Conservation (phyloP, 2,797 vertebrate genomes). For the Coranthus polyacanthus region DNA sequence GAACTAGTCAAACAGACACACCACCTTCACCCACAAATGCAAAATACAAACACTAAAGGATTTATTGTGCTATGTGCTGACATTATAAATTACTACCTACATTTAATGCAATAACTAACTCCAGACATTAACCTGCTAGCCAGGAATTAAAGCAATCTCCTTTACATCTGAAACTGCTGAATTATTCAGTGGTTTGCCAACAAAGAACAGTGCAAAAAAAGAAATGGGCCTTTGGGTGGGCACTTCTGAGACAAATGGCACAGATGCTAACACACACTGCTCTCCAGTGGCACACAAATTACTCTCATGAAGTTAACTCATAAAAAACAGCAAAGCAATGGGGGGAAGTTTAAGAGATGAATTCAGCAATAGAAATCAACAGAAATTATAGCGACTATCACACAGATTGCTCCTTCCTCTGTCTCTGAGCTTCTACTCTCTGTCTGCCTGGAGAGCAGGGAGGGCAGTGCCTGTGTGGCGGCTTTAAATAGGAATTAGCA, state of each 20-base stretch:
- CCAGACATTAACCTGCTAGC: constrained; percentile 70
- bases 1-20: constrained; percentile 5
- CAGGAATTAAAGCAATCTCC: constrained; percentile 76
- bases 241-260: constrained; percentile 68
- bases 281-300: constrained; percentile 48
- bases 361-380: constrained; percentile 33
- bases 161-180: constrained; percentile 73
- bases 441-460: constrained; percentile 50
- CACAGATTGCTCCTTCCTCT: constrained; percentile 6
- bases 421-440: constrained; percentile 41
- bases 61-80: constrained; percentile 22
- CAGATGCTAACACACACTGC: constrained; percentile 43
- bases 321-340: constrained; percentile 43
- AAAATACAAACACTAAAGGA: neutral
- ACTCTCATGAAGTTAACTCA: constrained; percentile 45
- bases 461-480: constrained; percentile 69
- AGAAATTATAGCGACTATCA: constrained; percentile 38
- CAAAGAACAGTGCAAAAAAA: constrained; percentile 46
- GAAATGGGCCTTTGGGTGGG: constrained; percentile 66
- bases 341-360: constrained; percentile 22
- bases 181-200: constrained; percentile 76
- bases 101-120: constrained; percentile 68
- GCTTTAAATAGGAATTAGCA: constrained; percentile 84
- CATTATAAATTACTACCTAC: constrained; percentile 63
- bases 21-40: constrained; percentile 30